Percentiles rank a stretch among this genome's conserved stretches.
Evolutionary conservation across 2,113 vertebrate species (phyloP).

Genomic region (Percopsis transmontana): DNA sequence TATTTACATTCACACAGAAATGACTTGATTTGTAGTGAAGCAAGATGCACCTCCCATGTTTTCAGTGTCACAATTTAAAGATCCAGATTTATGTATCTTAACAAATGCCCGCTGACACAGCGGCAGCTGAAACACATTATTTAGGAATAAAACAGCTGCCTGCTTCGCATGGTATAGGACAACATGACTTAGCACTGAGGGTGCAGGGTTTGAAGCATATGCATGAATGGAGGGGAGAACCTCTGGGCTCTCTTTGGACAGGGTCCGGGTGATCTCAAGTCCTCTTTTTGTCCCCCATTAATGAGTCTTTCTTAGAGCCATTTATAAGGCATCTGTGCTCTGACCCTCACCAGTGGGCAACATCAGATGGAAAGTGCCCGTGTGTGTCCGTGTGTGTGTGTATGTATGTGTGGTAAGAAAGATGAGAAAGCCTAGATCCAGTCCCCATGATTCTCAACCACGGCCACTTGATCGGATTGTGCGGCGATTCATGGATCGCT

Average conservation of each 20-base stretch:
- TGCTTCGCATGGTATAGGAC: not conserved
- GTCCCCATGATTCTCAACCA: too few relatives aligned
- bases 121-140: slow-evolving; percentile 19
- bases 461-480: too few relatives aligned
- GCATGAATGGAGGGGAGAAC: slow-evolving; percentile 27
- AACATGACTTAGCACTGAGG: slow-evolving; percentile 5
- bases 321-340: slow-evolving; percentile 43
- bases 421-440: too few relatives aligned
- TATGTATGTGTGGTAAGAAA: too few relatives aligned
- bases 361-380: not conserved
- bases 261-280: slow-evolving; percentile 41
- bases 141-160: not conserved
- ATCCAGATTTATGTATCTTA: slow-evolving; percentile 38
- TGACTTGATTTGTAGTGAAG: slow-evolving; percentile 33
- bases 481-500: too few relatives aligned
- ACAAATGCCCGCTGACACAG: slow-evolving; percentile 30
- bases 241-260: slow-evolving; percentile 6
- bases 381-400: too few relatives aligned
- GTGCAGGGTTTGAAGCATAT: not conserved
- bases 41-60: slow-evolving; percentile 2
- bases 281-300: slow-evolving; percentile 22
- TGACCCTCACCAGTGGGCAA: slow-evolving; percentile 52
- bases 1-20: slow-evolving; percentile 47
- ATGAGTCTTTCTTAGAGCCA: slow-evolving; percentile 43
- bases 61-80: slow-evolving; percentile 39